Conservation (phyloP, 2,888 invertebrate genomes). For the Spicauda simplicius region DNA sequence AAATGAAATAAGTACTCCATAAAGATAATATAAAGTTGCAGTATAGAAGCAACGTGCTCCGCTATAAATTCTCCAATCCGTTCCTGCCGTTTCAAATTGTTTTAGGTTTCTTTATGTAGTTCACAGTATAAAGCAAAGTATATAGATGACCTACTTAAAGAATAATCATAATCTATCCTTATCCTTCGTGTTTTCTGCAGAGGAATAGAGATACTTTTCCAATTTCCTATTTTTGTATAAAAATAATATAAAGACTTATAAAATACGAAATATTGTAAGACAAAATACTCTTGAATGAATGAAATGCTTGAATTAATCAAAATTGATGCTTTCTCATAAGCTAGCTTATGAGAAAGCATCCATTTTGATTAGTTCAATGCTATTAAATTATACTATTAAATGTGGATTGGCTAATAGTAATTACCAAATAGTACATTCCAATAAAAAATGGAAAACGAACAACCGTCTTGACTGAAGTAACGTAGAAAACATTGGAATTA, state of each 20-base stretch:
- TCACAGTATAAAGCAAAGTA: not conserved
- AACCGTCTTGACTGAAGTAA: not conserved
- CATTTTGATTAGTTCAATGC: no score
- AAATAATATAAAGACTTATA: no score
- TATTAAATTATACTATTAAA: no score
- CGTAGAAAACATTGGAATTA: not conserved
- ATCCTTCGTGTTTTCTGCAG: no score
- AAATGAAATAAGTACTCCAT: not conserved
- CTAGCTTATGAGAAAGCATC: no score
- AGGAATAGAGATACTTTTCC: no score
- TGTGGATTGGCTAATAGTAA: not conserved
- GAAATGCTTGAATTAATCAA: no score
- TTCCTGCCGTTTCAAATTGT: not conserved
- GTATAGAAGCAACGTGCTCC: not conserved
- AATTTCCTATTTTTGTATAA: no score
- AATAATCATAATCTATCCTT: not conserved
- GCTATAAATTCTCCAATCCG: slow-evolving; percentile 1
- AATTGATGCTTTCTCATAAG: no score
- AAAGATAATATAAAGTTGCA: not conserved
- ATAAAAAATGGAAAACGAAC: not conserved
- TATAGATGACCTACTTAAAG: not conserved
- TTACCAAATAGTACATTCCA: not conserved
- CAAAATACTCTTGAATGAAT: no score
- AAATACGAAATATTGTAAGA: no score
- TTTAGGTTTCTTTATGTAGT: not conserved